Conservation (phyloP, 2,113 vertebrate genomes). For the Marmota flaviventris region DNA sequence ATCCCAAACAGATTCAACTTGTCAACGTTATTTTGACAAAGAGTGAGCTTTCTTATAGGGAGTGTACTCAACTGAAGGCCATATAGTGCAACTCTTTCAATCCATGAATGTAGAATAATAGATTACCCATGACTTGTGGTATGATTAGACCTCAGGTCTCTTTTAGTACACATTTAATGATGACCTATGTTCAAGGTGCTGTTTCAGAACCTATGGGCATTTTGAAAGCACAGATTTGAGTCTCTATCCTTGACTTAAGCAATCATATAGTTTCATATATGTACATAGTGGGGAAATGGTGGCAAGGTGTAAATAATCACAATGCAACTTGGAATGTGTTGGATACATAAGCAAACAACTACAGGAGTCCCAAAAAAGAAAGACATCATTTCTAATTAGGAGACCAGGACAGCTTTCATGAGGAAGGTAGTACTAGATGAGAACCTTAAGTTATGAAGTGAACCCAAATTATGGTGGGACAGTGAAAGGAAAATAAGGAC, state of each 20-base stretch:
- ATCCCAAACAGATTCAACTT: neutral
- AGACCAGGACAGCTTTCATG: neutral
- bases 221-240: neutral
- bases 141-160: neutral
- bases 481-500: neutral
- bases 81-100: neutral
- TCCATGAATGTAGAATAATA: neutral
- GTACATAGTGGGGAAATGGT: neutral
- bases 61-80: neutral
- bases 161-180: neutral
- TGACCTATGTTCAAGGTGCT: neutral
- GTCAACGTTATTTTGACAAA: conserved; percentile 29
- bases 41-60: neutral
- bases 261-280: neutral
- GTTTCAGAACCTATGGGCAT: neutral
- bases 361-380: neutral
- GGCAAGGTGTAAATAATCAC: neutral
- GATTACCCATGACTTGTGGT: neutral
- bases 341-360: neutral
- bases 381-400: neutral
- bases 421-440: neutral
- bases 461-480: neutral
- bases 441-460: neutral
- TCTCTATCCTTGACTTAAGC: neutral
- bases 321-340: neutral